A percentile compares a stretch with the other conserved stretches of the same genome.
phyloP scores from a whole-genome alignment of 2,797 vertebrate species.

The Rachycentron canadum region DNA sequence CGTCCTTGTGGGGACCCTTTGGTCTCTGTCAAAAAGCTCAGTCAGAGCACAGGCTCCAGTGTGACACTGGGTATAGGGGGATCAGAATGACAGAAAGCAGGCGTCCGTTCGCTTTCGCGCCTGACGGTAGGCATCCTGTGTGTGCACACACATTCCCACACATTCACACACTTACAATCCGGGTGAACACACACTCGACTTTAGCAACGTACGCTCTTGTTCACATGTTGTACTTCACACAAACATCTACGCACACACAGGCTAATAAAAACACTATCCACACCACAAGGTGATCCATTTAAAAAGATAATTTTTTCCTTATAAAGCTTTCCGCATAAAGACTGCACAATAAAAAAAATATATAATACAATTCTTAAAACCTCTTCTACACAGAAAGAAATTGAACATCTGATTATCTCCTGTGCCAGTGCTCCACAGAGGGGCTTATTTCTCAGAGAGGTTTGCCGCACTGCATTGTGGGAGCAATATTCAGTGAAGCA shows the following conservation, averaged over 20 bases:
- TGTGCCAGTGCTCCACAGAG: conserved; percentile 79
- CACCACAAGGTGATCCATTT: conserved; percentile 86
- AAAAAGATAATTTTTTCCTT: conserved; percentile 88
- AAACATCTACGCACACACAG: conserved; percentile 73
- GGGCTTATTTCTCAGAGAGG: conserved; percentile 76
- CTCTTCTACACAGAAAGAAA: conserved; percentile 86
- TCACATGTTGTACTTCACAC: conserved; percentile 66
- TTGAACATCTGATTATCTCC: conserved; percentile 88
- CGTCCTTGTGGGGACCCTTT: conserved; percentile 76
- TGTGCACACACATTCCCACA: conserved; percentile 63
- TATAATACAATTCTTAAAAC: conserved; percentile 88
- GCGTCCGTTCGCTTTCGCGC: conserved; percentile 67
- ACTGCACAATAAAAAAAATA: conserved; percentile 90
- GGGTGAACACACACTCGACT: conserved; percentile 43
- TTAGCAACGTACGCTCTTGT: conserved; percentile 31
- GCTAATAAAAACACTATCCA: conserved; percentile 85
- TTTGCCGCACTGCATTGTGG: conserved; percentile 72
- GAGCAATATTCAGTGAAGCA: conserved; percentile 71
- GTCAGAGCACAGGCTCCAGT: conserved; percentile 70
- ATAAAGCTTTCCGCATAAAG: conserved; percentile 90
- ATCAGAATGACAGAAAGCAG: conserved; percentile 73
- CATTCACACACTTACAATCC: conserved; percentile 41
- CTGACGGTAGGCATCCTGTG: conserved; percentile 77
- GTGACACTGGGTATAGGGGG: conserved; percentile 49
- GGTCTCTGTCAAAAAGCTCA: conserved; percentile 75